Percentiles rank a stretch among this genome's conserved stretches.
phyloP scores from a whole-genome alignment of 2,113 vertebrate species.

The Enhydra lutris region DNA sequence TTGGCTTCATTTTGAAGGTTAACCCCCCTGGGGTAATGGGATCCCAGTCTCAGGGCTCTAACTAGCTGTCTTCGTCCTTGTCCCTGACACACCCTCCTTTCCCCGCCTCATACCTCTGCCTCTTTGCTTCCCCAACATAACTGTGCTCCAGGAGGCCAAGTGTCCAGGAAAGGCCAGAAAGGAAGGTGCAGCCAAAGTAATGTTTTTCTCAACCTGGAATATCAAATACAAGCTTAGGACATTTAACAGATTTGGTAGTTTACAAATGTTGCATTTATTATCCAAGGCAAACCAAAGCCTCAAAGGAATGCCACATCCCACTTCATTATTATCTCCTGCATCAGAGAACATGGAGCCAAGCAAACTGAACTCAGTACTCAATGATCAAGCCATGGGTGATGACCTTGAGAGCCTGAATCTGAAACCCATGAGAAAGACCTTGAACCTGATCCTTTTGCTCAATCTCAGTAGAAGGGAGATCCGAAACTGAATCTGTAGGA shows the following conservation, averaged over 20 bases:
- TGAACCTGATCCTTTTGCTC: neutral
- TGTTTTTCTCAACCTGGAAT: neutral
- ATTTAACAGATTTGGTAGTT: neutral
- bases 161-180: neutral
- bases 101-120: neutral
- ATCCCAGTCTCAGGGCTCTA: neutral
- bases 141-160: neutral
- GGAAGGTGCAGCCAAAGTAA: neutral
- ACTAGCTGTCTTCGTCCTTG: neutral
- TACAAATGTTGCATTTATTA: neutral
- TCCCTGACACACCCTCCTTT: neutral
- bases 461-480: neutral
- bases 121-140: neutral
- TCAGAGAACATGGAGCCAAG: neutral
- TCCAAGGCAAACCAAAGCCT: neutral
- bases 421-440: neutral
- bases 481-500: neutral
- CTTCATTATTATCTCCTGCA: neutral
- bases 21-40: neutral
- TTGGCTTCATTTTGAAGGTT: constrained; percentile 3
- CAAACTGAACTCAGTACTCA: neutral
- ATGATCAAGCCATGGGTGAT: neutral
- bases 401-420: neutral
- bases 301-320: neutral
- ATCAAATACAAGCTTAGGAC: neutral